Evolutionary conservation across 1,140 invertebrate species (phyloP).

Genomic region (Musca vetustissima): DNA sequence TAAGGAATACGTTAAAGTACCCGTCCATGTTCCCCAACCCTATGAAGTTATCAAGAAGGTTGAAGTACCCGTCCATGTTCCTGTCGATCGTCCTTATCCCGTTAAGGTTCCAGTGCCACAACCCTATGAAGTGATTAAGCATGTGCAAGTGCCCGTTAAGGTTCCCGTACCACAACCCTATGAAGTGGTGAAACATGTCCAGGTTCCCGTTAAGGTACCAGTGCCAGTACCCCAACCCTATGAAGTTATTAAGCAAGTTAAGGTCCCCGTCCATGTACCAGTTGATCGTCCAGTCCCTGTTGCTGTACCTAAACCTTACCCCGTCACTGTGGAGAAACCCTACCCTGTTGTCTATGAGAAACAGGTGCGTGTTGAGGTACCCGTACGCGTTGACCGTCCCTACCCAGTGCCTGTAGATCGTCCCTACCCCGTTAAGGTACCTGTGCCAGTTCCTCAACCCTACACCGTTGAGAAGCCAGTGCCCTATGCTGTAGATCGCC

Average conservation of each 20-base stretch:
- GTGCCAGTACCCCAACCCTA: conserved; percentile 67
- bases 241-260: conserved; percentile 72
- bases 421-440: conserved; percentile 61
- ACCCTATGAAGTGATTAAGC: conserved; percentile 72
- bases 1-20: conserved; percentile 69
- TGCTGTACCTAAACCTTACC: conserved; percentile 71
- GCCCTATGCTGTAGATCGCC: conserved; percentile 70
- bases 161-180: conserved; percentile 75
- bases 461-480: conserved; percentile 68
- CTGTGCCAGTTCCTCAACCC: conserved; percentile 60
- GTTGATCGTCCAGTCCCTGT: conserved; percentile 67
- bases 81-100: conserved; percentile 64
- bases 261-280: conserved; percentile 63
- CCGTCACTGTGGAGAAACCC: conserved; percentile 72
- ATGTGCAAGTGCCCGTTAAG: conserved; percentile 68
- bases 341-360: conserved; percentile 72
- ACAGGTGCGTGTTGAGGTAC: conserved; percentile 65
- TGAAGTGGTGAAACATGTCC: conserved; percentile 68
- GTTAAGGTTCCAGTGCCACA: conserved; percentile 66
- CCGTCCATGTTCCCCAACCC: conserved; percentile 67
- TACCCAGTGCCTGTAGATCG: conserved; percentile 65
- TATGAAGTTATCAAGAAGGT: conserved; percentile 74
- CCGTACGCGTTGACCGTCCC: conserved; percentile 71
- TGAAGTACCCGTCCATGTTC: conserved; percentile 67
- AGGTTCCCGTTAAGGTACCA: conserved; percentile 70